phyloP scores from a whole-genome alignment of 2,113 vertebrate genomes.

The Daboia siamensis region DNA sequence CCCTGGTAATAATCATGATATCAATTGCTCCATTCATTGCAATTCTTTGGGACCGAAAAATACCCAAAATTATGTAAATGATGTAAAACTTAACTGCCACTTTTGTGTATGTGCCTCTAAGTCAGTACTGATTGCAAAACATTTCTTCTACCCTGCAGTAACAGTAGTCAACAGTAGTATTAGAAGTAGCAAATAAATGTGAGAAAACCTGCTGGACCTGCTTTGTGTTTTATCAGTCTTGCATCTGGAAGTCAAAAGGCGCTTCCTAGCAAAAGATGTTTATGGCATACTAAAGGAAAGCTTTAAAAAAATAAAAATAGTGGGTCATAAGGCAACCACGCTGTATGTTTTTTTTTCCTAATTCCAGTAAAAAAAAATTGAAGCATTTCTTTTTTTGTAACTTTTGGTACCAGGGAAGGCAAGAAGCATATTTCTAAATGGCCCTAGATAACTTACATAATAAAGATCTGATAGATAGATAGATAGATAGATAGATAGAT shows the following conservation, averaged over 20 bases:
- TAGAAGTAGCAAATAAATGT: background rate
- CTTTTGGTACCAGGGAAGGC: background rate
- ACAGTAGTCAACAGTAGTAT: background rate
- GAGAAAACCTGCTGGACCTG: background rate
- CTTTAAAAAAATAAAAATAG: background rate
- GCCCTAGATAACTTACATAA: background rate
- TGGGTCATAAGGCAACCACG: background rate
- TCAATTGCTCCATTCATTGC: background rate
- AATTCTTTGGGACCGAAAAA: background rate
- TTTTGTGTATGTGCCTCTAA: background rate
- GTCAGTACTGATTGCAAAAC: background rate
- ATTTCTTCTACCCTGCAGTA: background rate
- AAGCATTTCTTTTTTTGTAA: background rate
- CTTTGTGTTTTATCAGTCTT: background rate
- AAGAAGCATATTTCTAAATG: background rate
- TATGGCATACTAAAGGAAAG: background rate
- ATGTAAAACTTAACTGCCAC: background rate
- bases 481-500: too few species aligned
- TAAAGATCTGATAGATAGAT: background rate
- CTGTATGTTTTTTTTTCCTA: background rate
- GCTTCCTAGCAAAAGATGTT: background rate
- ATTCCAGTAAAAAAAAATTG: background rate
- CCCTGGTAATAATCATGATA: background rate
- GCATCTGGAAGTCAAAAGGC: background rate
- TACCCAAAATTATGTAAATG: background rate